A percentile compares a stretch with the other conserved stretches of the same genome.
These are phyloP conservation scores for Riptortus pedestris DNA, from an alignment of 1,140 invertebrate species.

Conservation along the genomic window DNA sequence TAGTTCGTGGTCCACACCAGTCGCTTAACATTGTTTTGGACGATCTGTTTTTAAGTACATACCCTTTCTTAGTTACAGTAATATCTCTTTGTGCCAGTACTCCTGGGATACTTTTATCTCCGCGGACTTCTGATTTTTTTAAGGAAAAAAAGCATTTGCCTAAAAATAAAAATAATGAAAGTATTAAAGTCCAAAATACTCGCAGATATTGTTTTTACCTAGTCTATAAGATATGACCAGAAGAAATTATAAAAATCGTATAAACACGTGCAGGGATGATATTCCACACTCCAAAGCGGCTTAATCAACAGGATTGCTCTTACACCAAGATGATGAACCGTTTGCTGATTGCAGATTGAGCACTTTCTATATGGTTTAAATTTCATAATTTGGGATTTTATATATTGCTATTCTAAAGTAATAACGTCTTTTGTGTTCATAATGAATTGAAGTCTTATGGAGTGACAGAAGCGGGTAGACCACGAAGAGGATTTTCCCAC, in stretches of 20 bases:
- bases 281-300: neutral
- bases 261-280: neutral
- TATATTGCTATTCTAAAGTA: neutral
- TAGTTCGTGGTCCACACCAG: neutral
- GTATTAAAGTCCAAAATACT: neutral
- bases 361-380: neutral
- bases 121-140: neutral
- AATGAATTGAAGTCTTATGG: neutral
- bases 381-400: neutral
- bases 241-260: neutral
- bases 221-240: neutral
- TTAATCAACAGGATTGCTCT: too few species aligned
- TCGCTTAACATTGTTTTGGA: neutral
- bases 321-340: neutral
- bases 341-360: neutral
- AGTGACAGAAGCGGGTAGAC: neutral
- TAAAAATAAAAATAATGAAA: neutral
- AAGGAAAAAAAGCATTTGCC: neutral
- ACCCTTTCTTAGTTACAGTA: neutral
- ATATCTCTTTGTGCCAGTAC: neutral
- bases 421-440: neutral
- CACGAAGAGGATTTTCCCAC: neutral
- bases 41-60: neutral
- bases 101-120: neutral
- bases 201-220: neutral